Evolutionary conservation across 2,888 invertebrate species (phyloP).

Genomic region (Morpho deidamia): DNA sequence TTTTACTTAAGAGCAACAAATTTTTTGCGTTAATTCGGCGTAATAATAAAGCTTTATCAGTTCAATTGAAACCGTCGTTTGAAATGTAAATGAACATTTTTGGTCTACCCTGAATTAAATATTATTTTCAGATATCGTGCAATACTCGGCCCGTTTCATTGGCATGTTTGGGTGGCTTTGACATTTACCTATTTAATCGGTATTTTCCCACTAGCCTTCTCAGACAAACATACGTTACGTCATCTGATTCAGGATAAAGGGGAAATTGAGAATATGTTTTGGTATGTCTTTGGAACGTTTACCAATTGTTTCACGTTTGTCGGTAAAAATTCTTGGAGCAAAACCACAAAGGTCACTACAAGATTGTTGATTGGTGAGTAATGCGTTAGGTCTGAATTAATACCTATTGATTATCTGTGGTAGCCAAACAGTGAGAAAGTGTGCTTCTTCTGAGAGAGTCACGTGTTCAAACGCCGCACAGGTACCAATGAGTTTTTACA

Average conservation of each 20-base stretch:
- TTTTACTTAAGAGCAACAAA: too few species aligned
- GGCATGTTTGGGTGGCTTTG: constrained; percentile 88
- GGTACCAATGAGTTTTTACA: too few species aligned
- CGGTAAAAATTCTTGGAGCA: constrained; percentile 84
- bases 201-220: constrained; percentile 86
- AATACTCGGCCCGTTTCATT: constrained; percentile 90
- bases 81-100: too few species aligned
- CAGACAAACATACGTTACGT: constrained; percentile 82
- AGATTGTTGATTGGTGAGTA: constrained; percentile 83
- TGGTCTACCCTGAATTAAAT: too few species aligned
- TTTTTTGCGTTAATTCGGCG: too few species aligned
- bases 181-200: constrained; percentile 84
- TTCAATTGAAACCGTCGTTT: too few species aligned
- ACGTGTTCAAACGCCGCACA: too few species aligned
- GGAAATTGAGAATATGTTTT: constrained; percentile 90
- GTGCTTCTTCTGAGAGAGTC: too few species aligned
- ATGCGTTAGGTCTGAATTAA: neutral
- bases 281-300: constrained; percentile 92
- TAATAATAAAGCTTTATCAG: too few species aligned
- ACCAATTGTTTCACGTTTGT: constrained; percentile 88
- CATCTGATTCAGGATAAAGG: constrained; percentile 83
- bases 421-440: too few species aligned
- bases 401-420: too few species aligned
- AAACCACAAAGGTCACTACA: constrained; percentile 82
- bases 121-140: constrained; percentile 83